A percentile compares a stretch with the other conserved stretches of the same genome.
These are phyloP conservation scores for Octomys mimax DNA, from an alignment of 2,797 vertebrate genomes.

Conservation along the genomic window DNA sequence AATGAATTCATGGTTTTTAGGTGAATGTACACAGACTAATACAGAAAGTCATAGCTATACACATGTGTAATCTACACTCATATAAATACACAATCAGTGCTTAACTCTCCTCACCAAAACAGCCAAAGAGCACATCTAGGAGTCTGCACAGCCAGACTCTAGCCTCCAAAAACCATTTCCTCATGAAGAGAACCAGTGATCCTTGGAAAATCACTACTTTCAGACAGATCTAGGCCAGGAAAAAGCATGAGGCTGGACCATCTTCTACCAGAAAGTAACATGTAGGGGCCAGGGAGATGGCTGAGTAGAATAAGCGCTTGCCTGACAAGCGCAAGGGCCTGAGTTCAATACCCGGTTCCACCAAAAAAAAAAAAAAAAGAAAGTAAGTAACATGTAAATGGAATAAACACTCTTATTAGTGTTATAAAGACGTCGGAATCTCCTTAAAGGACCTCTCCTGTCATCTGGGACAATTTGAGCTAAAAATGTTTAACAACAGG, in stretches of 20 bases:
- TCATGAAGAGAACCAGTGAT: not conserved
- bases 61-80: not conserved
- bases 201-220: not conserved
- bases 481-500: conserved; percentile 21
- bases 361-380: no score
- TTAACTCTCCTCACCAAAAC: not conserved
- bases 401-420: not conserved
- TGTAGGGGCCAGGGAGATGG: not conserved
- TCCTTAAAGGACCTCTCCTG: not conserved
- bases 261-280: not conserved
- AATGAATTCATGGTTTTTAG: not conserved
- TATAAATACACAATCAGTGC: not conserved
- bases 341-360: no score
- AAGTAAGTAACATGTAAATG: not conserved
- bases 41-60: not conserved
- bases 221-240: not conserved
- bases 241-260: not conserved
- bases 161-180: not conserved
- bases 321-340: no score
- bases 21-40: not conserved
- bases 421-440: not conserved
- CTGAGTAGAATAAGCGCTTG: no score
- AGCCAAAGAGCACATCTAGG: not conserved
- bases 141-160: not conserved
- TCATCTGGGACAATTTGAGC: not conserved